phyloP scores from a whole-genome alignment of 2,113 vertebrate genomes.

The Boulengeromyrus knoepffleri region DNA sequence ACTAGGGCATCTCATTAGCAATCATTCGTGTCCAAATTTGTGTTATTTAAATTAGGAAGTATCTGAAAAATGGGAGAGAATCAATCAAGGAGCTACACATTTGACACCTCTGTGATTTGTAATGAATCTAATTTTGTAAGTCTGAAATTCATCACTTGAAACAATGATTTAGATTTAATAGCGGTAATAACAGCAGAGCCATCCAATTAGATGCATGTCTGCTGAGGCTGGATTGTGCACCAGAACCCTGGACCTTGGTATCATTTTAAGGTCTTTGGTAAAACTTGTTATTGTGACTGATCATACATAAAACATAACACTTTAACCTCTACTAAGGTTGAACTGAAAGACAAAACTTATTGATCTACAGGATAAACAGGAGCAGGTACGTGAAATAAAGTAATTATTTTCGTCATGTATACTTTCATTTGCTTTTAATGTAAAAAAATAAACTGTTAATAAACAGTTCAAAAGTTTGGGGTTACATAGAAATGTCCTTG shows the following conservation, averaged over 20 bases:
- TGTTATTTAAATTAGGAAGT: background rate
- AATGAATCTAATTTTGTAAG: background rate
- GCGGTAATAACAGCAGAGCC: background rate
- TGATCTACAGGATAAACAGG: background rate
- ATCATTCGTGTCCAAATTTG: background rate
- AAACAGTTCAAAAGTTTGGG: no score
- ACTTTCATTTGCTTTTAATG: background rate
- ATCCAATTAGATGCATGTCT: background rate
- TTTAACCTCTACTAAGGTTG: background rate
- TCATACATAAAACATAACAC: background rate
- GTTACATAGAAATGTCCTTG: no score
- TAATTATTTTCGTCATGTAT: background rate
- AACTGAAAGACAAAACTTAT: background rate
- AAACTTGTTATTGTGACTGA: background rate
- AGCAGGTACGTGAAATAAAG: background rate
- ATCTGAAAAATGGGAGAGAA: background rate
- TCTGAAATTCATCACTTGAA: background rate
- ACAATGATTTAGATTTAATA: background rate
- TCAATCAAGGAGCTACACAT: background rate
- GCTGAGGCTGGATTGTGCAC: background rate
- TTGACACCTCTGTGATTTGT: background rate
- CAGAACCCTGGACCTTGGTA: background rate
- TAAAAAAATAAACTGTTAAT: background rate
- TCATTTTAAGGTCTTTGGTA: background rate
- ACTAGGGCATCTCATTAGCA: background rate